Evolutionary conservation across 2,113 vertebrate species (phyloP).

Genomic region (Hydrolagus affinis): DNA sequence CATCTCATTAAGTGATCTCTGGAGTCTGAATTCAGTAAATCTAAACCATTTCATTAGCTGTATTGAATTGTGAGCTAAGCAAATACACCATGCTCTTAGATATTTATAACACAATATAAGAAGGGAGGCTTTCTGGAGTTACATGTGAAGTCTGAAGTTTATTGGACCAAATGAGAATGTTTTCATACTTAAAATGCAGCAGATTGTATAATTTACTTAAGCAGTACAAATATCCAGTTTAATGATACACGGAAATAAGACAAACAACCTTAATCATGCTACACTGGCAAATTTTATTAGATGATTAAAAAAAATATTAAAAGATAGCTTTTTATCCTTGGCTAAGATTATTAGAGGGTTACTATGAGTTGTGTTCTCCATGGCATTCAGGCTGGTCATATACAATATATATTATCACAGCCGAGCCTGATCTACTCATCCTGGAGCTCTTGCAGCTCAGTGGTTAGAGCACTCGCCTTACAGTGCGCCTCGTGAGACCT

Average conservation of each 20-base stretch:
- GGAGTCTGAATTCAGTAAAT: background rate
- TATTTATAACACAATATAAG: constrained; percentile 5
- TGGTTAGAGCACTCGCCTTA: no score
- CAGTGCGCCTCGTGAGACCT: no score
- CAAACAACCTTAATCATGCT: background rate
- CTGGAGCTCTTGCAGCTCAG: no score
- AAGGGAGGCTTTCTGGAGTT: background rate
- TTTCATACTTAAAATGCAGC: constrained; percentile 17
- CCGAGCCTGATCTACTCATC: no score
- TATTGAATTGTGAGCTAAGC: constrained; percentile 14
- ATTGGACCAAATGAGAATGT: background rate
- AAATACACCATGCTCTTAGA: background rate
- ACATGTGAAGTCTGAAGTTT: background rate
- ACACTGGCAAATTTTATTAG: background rate
- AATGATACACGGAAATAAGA: background rate
- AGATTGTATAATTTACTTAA: background rate
- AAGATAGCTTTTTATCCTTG: background rate
- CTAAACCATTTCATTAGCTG: constrained; percentile 12
- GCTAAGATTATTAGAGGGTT: background rate
- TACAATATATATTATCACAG: background rate
- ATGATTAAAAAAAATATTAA: background rate
- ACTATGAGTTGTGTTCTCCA: background rate
- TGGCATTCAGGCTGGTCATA: no score
- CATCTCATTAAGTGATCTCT: constrained; percentile 22
- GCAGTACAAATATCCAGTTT: background rate